Base-by-base conservation (phyloP, 2,888 invertebrate species). In the Scaptomyza polygonia region DNA sequence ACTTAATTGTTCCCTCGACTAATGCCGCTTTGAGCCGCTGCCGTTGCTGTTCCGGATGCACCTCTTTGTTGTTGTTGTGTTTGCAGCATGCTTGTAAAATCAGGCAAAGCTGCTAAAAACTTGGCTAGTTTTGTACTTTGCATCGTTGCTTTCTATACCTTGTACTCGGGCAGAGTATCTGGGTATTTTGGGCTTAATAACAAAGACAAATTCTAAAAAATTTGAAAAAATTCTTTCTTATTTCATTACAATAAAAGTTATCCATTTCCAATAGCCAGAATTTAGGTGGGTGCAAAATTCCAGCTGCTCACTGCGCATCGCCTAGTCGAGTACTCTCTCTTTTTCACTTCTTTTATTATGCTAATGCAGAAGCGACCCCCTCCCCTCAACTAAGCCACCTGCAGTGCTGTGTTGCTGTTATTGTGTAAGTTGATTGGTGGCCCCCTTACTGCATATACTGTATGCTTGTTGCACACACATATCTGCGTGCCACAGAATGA, bases 1-100 rank as follows among this genome's bases (percentile, higher is more conserved):
- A 74, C 66, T 61, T 86, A 88, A 86, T 86, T 88, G 84, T 84
- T 88, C 70, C 70, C 76, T 55, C 67, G 65, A 58, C 75, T 73
- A 47, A 72, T 70, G 56, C 55, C 45, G 71, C 64, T 56, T 56
- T 74, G 47, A 55, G 65, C 47, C 53, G 30, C 34, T 39, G 16
- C 39, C 3, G 16, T 16, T 54, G 54, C 45, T 29, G 39, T 42
- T 25, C 21, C 55, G 52, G 21, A 25, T 52, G 29, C 21, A 43
- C 25, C 42, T 49, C 52, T 64, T 59, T 69, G 56, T 69, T 83
- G 49, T 59, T 69, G 45, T 58, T 67, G 45, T 72, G 67, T 55
- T 69, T 73, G 62, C n/a, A 44, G 76, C 51, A 67, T 57, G 74
- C 81, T 67, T 69, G 68, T 72, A 76, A 81, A 86, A 71, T 79